Conservation (phyloP, 2,797 vertebrate genomes). For the Sphenopsis melanotis region DNA sequence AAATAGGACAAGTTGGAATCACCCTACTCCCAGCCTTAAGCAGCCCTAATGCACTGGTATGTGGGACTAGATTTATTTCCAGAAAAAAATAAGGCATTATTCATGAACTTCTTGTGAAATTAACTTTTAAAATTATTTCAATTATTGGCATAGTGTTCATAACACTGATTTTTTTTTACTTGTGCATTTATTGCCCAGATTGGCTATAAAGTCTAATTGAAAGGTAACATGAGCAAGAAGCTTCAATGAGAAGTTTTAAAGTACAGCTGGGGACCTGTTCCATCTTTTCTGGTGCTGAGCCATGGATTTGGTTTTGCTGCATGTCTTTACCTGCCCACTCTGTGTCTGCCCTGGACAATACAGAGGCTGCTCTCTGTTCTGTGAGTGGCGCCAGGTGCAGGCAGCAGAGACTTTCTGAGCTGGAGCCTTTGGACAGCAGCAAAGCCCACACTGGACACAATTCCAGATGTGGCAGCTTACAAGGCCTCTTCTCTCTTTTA, state of each 20-base stretch:
- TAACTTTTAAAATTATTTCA: neutral
- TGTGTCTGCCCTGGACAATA: neutral
- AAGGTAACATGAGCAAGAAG: neutral
- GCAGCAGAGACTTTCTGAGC: neutral
- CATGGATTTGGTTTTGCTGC: neutral
- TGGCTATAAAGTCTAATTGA: neutral
- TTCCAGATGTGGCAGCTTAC: neutral
- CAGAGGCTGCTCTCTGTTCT: neutral
- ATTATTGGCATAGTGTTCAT: neutral
- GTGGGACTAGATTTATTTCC: neutral
- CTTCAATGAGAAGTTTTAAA: neutral
- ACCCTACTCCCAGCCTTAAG: neutral
- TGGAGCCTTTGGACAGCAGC: neutral
- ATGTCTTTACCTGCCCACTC: neutral
- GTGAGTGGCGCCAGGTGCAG: neutral
- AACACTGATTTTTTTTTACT: neutral
- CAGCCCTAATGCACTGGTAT: neutral
- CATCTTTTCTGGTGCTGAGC: neutral
- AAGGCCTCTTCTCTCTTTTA: neutral
- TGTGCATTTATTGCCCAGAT: neutral
- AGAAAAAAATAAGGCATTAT: neutral
- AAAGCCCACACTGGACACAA: neutral
- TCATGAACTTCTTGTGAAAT: neutral
- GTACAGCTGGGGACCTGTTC: neutral
- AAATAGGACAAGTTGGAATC: slow-evolving; percentile 37